phyloP scores from a whole-genome alignment of 2,113 vertebrate species.

The Anthoscopus minutus region DNA sequence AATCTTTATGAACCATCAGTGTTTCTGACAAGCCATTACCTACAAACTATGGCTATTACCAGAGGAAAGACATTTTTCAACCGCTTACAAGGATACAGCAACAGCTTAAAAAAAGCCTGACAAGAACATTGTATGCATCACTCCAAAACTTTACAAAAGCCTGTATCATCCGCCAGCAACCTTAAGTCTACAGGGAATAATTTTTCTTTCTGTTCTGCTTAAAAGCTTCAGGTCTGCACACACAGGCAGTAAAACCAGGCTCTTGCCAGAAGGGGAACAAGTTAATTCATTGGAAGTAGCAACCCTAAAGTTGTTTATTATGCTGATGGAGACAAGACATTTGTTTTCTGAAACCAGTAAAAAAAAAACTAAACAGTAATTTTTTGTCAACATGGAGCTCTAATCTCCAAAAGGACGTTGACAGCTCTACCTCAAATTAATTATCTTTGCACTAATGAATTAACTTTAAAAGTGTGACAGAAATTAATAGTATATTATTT shows the following conservation, averaged over 20 bases:
- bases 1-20: conserved; percentile 3
- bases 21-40: conserved; percentile 25
- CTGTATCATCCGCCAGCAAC: not conserved
- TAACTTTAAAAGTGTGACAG: not conserved
- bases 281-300: not conserved
- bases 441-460: not conserved
- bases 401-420: not conserved
- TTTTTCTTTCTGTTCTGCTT: not conserved
- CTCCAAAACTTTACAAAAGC: not conserved
- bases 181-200: not conserved
- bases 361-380: not conserved
- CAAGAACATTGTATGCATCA: conserved; percentile 3
- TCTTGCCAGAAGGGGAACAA: conserved; percentile 14
- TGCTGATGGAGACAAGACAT: not conserved
- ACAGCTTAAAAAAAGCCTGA: not conserved
- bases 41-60: conserved; percentile 3
- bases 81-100: not conserved
- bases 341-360: not conserved
- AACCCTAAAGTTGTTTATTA: not conserved
- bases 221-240: not conserved
- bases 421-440: not conserved
- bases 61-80: conserved; percentile 21
- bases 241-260: not conserved
- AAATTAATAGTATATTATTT: not conserved
- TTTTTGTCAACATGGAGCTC: not conserved